Percentiles rank a stretch among this genome's conserved stretches.
These are phyloP conservation scores for Drosophila picticornis DNA, from an alignment of 2,888 invertebrate genomes.

Conservation along the genomic window DNA sequence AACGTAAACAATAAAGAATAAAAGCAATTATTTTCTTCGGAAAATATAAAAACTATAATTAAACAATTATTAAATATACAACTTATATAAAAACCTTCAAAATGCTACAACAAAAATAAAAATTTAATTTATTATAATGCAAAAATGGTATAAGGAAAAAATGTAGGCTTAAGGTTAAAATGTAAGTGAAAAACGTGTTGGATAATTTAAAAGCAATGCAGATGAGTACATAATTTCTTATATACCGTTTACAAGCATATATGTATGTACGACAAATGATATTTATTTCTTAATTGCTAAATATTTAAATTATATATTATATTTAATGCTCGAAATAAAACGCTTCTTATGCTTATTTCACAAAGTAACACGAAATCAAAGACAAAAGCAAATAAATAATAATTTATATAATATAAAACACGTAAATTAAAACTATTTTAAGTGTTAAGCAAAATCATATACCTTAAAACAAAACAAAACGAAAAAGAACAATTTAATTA, in stretches of 20 bases:
- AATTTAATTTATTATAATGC: slow-evolving; percentile 35
- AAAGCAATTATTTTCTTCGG: slow-evolving; percentile 81
- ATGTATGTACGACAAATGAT: slow-evolving; percentile 40
- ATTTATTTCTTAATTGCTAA: slow-evolving; percentile 67
- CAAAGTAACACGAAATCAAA: slow-evolving; percentile 52
- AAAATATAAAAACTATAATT: slow-evolving; percentile 64
- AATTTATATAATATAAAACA: slow-evolving; percentile 21
- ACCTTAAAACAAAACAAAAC: slow-evolving; percentile 21
- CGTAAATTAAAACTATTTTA: slow-evolving; percentile 58
- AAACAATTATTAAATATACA: slow-evolving; percentile 36
- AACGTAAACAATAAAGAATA: slow-evolving; percentile 67
- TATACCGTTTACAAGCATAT: slow-evolving; percentile 22
- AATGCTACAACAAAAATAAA: slow-evolving; percentile 22
- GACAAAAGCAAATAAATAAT: slow-evolving; percentile 35
- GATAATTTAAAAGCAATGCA: slow-evolving; percentile 64
- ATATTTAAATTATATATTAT: slow-evolving; percentile 34
- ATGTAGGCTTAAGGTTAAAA: slow-evolving; percentile 48
- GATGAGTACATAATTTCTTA: slow-evolving; percentile 29
- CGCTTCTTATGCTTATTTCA: slow-evolving; percentile 68
- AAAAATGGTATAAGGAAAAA: slow-evolving; percentile 34
- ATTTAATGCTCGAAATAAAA: slow-evolving; percentile 38
- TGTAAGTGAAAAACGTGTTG: slow-evolving; percentile 56
- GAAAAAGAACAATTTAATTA: slow-evolving; percentile 43
- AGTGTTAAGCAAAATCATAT: slow-evolving; percentile 58
- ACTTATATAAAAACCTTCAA: slow-evolving; percentile 40